Percentiles rank a stretch among this genome's conserved stretches.
Evolutionary conservation across 2,888 invertebrate genomes (phyloP).

Genomic region (Eurytoma adleriae): DNA sequence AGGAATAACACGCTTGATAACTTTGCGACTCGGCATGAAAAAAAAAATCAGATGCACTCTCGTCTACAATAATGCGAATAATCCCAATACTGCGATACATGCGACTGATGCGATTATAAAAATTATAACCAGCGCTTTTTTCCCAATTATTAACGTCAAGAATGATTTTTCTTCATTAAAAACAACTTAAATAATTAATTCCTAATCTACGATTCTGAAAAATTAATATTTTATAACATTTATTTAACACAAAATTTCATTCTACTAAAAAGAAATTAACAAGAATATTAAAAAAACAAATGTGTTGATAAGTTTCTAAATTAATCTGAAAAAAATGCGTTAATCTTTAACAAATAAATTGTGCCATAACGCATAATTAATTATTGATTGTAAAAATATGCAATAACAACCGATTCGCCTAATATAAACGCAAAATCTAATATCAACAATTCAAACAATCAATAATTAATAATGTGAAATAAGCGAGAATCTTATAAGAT

Average conservation of each 20-base stretch:
- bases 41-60: constrained; percentile 25
- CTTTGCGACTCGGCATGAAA: constrained; percentile 10
- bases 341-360: neutral
- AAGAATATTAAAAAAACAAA: neutral
- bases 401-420: too few species aligned
- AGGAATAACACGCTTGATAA: constrained; percentile 28
- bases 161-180: too few species aligned
- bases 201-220: too few species aligned
- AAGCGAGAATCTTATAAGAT: neutral
- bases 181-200: too few species aligned
- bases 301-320: neutral
- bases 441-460: neutral
- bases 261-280: too few species aligned
- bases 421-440: too few species aligned
- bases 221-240: too few species aligned
- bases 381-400: neutral
- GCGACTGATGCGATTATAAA: too few species aligned
- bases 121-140: too few species aligned
- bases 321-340: neutral
- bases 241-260: too few species aligned
- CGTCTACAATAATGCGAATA: constrained; percentile 24
- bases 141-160: too few species aligned
- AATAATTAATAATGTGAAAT: neutral
- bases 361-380: constrained; percentile 7
- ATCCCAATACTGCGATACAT: neutral